A percentile compares a stretch with the other conserved stretches of the same genome.
Evolutionary conservation across 2,888 invertebrate species (phyloP).

Genomic region (Amphipyra tragopoginis): DNA sequence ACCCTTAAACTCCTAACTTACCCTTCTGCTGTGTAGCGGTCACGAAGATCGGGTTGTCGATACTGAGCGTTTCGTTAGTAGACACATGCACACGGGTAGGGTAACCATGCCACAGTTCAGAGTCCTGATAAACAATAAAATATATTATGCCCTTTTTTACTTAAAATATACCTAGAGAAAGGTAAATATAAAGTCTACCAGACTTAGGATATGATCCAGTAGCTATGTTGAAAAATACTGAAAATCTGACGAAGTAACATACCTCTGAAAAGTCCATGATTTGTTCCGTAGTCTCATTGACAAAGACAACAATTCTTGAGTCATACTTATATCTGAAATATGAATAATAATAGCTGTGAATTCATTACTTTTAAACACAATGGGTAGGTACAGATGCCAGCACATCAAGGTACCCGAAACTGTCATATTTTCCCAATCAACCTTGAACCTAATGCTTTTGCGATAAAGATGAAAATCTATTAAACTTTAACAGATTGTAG

Average conservation of each 20-base stretch:
- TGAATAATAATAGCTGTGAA: background rate
- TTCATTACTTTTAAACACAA: too few species aligned
- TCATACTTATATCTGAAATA: conserved; percentile 76
- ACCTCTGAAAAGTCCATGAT: conserved; percentile 82
- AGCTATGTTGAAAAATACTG: too few species aligned
- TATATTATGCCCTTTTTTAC: background rate
- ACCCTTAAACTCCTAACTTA: conserved; percentile 40
- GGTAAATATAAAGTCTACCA: too few species aligned
- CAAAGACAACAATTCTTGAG: conserved; percentile 63
- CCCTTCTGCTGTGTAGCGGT: conserved; percentile 93
- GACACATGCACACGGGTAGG: conserved; percentile 81
- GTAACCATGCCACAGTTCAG: conserved; percentile 62
- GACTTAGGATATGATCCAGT: too few species aligned
- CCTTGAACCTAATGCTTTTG: too few species aligned
- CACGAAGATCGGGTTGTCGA: conserved; percentile 91
- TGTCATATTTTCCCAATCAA: too few species aligned
- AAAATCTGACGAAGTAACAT: background rate
- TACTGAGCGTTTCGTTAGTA: conserved; percentile 65
- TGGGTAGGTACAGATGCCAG: too few species aligned
- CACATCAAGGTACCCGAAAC: too few species aligned
- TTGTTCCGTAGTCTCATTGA: conserved; percentile 77
- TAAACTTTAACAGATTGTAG: too few species aligned
- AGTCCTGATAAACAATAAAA: conserved; percentile 57
- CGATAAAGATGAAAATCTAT: too few species aligned
- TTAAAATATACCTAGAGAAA: too few species aligned